phyloP scores from a whole-genome alignment of 2,797 vertebrate genomes.

The Gorsachius magnificus region DNA sequence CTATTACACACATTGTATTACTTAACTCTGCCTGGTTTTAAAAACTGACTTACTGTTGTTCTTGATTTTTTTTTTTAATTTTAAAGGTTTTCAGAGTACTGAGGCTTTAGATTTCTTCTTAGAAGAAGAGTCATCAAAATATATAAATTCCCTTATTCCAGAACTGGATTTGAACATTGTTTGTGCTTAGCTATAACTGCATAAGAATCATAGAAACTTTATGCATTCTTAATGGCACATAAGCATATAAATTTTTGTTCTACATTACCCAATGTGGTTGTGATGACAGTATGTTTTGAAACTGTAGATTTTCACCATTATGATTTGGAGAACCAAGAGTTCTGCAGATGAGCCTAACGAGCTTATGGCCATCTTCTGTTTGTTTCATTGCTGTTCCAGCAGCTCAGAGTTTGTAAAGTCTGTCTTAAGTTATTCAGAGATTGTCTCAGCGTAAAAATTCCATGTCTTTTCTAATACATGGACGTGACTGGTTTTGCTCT shows the following conservation, averaged over 20 bases:
- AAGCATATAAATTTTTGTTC: background rate
- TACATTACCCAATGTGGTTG: background rate
- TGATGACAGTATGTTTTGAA: background rate
- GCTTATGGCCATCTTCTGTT: background rate
- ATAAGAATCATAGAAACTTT: background rate
- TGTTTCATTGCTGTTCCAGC: background rate
- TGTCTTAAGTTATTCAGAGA: background rate
- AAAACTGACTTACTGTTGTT: background rate
- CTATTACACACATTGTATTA: background rate
- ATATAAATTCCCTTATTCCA: background rate
- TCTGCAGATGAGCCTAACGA: background rate
- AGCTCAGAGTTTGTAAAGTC: background rate
- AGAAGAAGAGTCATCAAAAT: background rate
- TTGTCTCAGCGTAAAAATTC: background rate
- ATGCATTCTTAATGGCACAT: background rate
- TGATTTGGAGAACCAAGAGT: background rate
- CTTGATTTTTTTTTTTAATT: background rate
- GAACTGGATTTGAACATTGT: background rate
- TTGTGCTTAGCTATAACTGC: background rate
- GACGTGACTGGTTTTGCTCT: background rate
- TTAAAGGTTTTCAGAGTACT: background rate
- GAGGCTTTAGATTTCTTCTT: background rate
- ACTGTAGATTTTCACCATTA: background rate
- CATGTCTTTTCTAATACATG: background rate
- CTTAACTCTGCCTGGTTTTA: background rate